Evolutionary conservation across 2,797 vertebrate genomes (phyloP), one percentile per base, ranked within the genome.

Genomic region (Enteromius afrohamiltoni): DNA sequence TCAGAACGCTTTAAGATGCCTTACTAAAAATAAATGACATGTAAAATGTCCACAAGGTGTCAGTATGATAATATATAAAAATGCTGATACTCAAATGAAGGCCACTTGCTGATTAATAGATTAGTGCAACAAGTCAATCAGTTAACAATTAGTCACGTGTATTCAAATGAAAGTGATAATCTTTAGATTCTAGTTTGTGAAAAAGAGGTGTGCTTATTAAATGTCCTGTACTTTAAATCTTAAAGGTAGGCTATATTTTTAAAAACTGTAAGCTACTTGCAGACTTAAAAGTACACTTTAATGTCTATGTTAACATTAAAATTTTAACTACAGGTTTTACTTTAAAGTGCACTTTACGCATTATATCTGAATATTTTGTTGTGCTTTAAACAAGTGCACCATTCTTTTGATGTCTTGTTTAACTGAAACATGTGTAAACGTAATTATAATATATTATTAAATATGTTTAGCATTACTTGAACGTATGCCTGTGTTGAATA

Each of bases 1-100:
- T 75, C 10, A 37, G 1, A 14, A 49, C 37, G 4, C 9, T 4
- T 23, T 17, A 16, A 40, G 53, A 55, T 53, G 21, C 47, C 34
- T 69, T 69, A 17, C 23, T 58, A 45, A 58, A 69, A 58, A 6
- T 37, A 31, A 53, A 55, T 17, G 7, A 14, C 21, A 23, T 37
- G 7, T n/a, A 82, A 67, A 65, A 69, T n/a, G 73, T n/a, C 81
- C 73, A 83, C 81, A 77, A 76, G 81, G 26, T 83, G 81, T 77
- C 81, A 77, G 47, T 79, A n/a, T 68, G 45, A 77, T 67, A 67
- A 67, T 4, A 58, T 58, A 19, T n/a, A 68, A 67, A 68, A 34
- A 68, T 42, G 42, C 8, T 74, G 29, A 11, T 26, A 2, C 17
- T 31, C 21, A 26, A 75, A 37, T 16, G 9, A 67, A 64, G 23